phyloP scores from a whole-genome alignment of 2,888 invertebrate species.

The Ametastegia equiseti region DNA sequence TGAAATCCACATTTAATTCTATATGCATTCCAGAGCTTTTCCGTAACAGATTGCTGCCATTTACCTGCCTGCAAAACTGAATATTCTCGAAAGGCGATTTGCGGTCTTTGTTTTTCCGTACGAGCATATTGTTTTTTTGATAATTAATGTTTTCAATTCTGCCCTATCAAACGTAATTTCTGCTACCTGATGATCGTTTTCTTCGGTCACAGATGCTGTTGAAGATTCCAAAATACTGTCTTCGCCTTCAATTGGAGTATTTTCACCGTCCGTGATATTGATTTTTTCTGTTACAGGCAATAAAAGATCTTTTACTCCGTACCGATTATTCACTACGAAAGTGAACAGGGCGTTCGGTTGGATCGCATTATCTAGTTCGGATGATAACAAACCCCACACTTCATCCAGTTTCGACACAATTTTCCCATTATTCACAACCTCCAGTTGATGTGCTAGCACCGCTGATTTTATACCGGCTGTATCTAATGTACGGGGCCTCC shows the following conservation, averaged over 20 bases:
- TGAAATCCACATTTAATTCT: slow-evolving; percentile 20
- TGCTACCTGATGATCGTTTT: not conserved
- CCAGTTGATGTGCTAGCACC: not conserved
- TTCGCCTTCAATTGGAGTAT: not conserved
- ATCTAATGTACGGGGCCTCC: not conserved
- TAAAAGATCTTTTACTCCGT: not conserved
- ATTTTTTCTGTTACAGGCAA: not conserved
- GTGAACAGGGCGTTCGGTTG: slow-evolving; percentile 6
- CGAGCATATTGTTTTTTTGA: slow-evolving; percentile 5
- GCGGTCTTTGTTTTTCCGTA: slow-evolving; percentile 8
- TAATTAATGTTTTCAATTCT: slow-evolving; percentile 9
- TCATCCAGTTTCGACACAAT: not conserved
- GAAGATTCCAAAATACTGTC: not conserved
- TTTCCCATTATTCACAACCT: not conserved
- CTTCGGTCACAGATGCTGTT: not conserved
- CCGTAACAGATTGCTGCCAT: not conserved
- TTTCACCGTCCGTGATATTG: not conserved
- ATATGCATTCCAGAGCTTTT: not conserved
- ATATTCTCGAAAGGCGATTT: not conserved
- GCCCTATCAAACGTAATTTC: not conserved
- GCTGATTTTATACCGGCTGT: not conserved
- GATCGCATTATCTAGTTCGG: not conserved
- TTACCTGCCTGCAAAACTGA: not conserved
- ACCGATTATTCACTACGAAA: not conserved
- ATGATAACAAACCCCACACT: not conserved